Evolutionary conservation across 2,113 vertebrate species (phyloP).

Genomic region (Dasyprocta punctata): DNA sequence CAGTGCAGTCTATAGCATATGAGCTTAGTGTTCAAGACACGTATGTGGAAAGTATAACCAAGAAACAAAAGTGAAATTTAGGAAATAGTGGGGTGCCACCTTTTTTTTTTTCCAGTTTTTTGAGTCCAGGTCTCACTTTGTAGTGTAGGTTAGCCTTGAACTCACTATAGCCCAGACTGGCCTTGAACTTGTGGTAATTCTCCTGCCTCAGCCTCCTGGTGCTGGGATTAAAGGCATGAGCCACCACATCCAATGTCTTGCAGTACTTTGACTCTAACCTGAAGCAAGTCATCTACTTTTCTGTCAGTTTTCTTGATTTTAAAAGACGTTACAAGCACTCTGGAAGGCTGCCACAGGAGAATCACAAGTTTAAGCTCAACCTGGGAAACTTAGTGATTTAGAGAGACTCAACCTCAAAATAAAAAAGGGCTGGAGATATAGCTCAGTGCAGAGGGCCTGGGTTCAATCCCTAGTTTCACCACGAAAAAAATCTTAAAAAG

Average conservation of each 20-base stretch:
- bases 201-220: background rate
- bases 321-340: too few relatives aligned
- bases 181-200: background rate
- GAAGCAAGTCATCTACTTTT: background rate
- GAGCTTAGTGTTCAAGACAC: background rate
- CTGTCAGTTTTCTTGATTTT: too few relatives aligned
- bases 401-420: too few relatives aligned
- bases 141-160: background rate
- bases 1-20: background rate
- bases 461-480: too few relatives aligned
- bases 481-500: too few relatives aligned
- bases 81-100: background rate
- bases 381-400: too few relatives aligned
- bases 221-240: background rate
- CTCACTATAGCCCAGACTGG: background rate
- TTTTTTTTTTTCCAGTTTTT: background rate
- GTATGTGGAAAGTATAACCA: background rate
- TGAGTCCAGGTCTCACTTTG: background rate
- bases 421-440: too few relatives aligned
- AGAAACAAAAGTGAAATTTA: background rate
- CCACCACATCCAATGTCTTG: background rate
- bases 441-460: too few relatives aligned
- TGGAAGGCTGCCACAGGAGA: too few relatives aligned
- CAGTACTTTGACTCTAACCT: background rate
- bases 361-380: too few relatives aligned